Evolutionary conservation across 2,797 vertebrate species (phyloP), one percentile per base, ranked within the genome.

Genomic region (Sebastes nivosus): DNA sequence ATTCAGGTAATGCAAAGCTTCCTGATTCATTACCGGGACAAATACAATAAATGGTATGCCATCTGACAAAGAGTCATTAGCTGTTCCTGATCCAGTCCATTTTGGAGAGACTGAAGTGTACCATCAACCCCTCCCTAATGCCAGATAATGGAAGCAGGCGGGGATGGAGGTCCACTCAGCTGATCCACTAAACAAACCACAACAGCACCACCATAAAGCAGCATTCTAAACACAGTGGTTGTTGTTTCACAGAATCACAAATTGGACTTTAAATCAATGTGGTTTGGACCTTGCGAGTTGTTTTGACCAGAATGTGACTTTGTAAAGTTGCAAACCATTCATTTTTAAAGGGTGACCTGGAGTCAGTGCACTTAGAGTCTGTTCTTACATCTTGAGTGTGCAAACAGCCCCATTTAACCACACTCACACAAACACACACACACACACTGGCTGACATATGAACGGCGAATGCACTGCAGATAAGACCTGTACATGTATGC

Each of bases 231-330:
- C 57, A 58, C 1, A 54, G 38, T 1, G 25, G 14, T 9, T 68
- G 29, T 29, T 52, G n/a, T 55, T 73, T 60, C 72, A 71, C 60
- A 59, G 61, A 65, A 72, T 64, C 36, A 64, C 30, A 46, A 72
- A 52, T 55, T 57, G 32, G 57, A 58, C 55, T 80, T 73, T n/a
- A 58, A 74, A 80, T 79, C 29, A 1, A 29, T 64, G 29, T 29
- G 34, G 54, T 68, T 66, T 50, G 42, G 22, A 58, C 25, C 18
- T 16, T 25, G 25, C 22, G 6, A 68, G 55, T 67, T 42, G 38
- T 86, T 85, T 72, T 64, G 60, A 64, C 46, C 50, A 24, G n/a
- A 81, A 13, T 78, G 29, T 72, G 46, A 79, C 63, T 80, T 70
- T 67, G 74, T 29, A n/a, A 75, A 67, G 50, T 54, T 61, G 65